Evolutionary conservation across 2,888 invertebrate genomes (phyloP), one percentile per base, ranked within the genome.

Genomic region (Euspilapteryx auroguttella): DNA sequence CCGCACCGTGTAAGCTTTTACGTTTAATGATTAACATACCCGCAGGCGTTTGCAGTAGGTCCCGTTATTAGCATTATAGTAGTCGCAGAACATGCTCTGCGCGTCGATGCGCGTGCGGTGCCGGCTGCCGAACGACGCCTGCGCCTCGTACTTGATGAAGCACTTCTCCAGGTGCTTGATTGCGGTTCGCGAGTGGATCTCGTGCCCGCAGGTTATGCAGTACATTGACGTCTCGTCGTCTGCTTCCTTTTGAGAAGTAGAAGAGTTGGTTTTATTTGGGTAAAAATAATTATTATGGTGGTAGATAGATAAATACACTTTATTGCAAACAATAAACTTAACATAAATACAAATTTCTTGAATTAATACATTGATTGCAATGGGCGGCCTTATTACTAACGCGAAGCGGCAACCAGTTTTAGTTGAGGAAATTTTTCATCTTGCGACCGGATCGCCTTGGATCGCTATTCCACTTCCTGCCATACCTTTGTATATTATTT

Each of bases 111-210:
- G 79, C 0, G 96, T 96, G 55, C 95, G 90, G 49, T 93, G 95
- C 24, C 93, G 84, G 13, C 95, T 95, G 8, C 96, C 96, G 62
- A 96, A 97, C 0, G 95, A 94, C 2, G 96, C 92, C 65, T 97
- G 95, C 25, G 94, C 93, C 62, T 98, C 98, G 59, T 94, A 94
- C 82, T 97, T 97, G 39, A 93, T 89, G 62, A 95, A 98, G 58
- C 97, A 98, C 56, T 94, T 94, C 68, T 96, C 97, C 94, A 98
- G 94, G 51, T 98, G 98, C 45, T 92, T 91, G 12, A 96, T 84
- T 0, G 95, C 96, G 0, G 91, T 89, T 30, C 88, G 84, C 1
- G 93, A 89, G 55, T 92, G 89, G 34, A 97, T 89, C 73, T 97
- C 96, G 55, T 93, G 93, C 0, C 97, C 97, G 64, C 98, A 98